Conservation (phyloP, 2,888 invertebrate genomes). For the Nemotelus pantherinus region DNA sequence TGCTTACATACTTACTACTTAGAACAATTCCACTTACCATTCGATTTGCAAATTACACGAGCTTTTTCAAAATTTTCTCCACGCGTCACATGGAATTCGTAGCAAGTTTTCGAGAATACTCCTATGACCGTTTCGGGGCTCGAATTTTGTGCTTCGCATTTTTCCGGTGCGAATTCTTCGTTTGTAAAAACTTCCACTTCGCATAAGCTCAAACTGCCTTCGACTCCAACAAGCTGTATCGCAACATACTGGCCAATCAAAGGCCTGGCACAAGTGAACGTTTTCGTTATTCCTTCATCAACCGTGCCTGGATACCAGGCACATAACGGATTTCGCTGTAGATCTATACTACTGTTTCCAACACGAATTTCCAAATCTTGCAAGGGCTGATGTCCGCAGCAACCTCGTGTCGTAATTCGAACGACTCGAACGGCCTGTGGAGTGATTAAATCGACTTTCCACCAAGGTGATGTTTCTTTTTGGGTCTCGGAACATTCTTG, state of each 20-base stretch:
- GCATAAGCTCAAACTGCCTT: slow-evolving; percentile 88
- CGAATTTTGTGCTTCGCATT: slow-evolving; percentile 78
- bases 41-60: slow-evolving; percentile 76
- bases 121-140: slow-evolving; percentile 84
- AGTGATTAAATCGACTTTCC: slow-evolving; percentile 87
- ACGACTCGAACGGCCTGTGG: slow-evolving; percentile 88
- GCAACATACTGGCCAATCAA: slow-evolving; percentile 88
- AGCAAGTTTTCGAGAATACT: slow-evolving; percentile 87
- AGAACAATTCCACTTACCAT: slow-evolving; percentile 67
- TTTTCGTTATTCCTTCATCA: slow-evolving; percentile 93
- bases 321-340: slow-evolving; percentile 89
- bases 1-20: too few relatives aligned
- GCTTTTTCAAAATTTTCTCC: slow-evolving; percentile 88
- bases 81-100: slow-evolving; percentile 84
- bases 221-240: slow-evolving; percentile 88
- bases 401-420: slow-evolving; percentile 78
- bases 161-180: slow-evolving; percentile 88
- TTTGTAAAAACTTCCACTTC: slow-evolving; percentile 93
- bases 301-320: slow-evolving; percentile 94
- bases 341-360: slow-evolving; percentile 88
- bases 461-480: slow-evolving; percentile 91
- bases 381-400: slow-evolving; percentile 83
- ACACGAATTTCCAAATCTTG: slow-evolving; percentile 89
- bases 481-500: slow-evolving; percentile 90
- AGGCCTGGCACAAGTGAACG: slow-evolving; percentile 86